Evolutionary conservation across 2,888 invertebrate species (phyloP), one percentile per base, ranked within the genome.

Genomic region (Papilio elwesi): DNA sequence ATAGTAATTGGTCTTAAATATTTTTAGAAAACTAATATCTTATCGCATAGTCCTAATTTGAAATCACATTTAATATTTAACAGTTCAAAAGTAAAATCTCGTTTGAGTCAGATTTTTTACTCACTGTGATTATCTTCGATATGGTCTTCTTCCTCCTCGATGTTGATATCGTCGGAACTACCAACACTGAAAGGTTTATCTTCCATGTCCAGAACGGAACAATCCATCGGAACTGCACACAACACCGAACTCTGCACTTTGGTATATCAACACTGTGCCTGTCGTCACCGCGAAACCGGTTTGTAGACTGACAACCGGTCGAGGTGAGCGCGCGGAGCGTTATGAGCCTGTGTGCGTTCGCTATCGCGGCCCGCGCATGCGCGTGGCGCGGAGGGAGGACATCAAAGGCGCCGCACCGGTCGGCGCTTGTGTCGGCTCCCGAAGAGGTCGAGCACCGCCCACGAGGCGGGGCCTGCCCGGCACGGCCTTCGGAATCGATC

Each of bases 151-250:
- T 92, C 92, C 75, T 92, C 92, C 76, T 93, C 93, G 62, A 93
- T 91, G 80, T 93, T 92, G 76, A 93, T 91, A 86, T 93, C 93
- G 82, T 93, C 93, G 51, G 91, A 93, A 89, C 93, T 93, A 77
- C 93, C 93, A 85, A 92, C 92, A 92, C 93, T 92, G 83, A 90
- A 93, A 72, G 91, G 89, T 80, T 92, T 93, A 80, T 93, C 93
- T 89, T 93, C 93, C 93, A 93, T 93, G 84, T 90, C 87, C 88
- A 89, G 84, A 78, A 81, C 84, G 80, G 80, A 81, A 83, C 85
- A 85, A 89, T 90, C 88, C 88, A 89, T 88, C 83, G 82, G 85
- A 85, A 86, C 86, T 80, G 59, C 87, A 87, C 92, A 91, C 85
- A 83, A 83, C 89, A 89, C 88, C 86, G 83, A 85, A 82, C 81